Evolutionary conservation across 2,888 invertebrate species (phyloP), one percentile per base, ranked within the genome.

Genomic region (Bruchidius siliquastri): DNA sequence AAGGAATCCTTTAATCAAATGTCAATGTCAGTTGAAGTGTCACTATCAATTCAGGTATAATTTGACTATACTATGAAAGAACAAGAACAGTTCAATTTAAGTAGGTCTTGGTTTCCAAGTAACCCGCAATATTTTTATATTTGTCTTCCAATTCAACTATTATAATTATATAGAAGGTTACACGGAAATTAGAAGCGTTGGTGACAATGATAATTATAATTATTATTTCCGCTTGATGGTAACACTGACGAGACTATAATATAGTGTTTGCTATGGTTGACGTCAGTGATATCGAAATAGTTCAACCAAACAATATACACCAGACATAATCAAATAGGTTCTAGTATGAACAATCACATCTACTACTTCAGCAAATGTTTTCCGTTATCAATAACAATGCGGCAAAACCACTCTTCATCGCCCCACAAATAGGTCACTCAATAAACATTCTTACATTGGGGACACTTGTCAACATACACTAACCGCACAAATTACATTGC

Each of bases 361-460:
- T n/a, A n/a, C n/a, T n/a, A n/a, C n/a, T n/a, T n/a, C n/a, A n/a
- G n/a, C n/a, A n/a, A n/a, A n/a, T n/a, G n/a, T n/a, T n/a, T n/a
- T 26, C 26, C 26, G 8, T 26, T 26, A 26, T 26, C 2, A 26
- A 4, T 8, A 26, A 26, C 26, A 26, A 2, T 4, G 2, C 26
- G 49, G 49, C 49, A 49, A 49, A 3, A 49, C 49, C 18, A 13
- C 18, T 1, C 49, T 1, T 49, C 49, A 49, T 18, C 18, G 8
- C 1, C 8, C 49, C 18, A 13, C 3, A 49, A 49, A 13, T 49
- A 49, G 49, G 49, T 13, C 49, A 49, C 49, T 4, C 8, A 30
- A 30, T 8, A 13, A 18, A 13, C 18, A 49, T 75, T 74, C 75
- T 71, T 78, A 75, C 72, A 74, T 74, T 75, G 76, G 76, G 72